A percentile compares a stretch with the other conserved stretches of the same genome.
phyloP scores from a whole-genome alignment of 2,113 vertebrate genomes.

The Phalacrocorax aristotelis region DNA sequence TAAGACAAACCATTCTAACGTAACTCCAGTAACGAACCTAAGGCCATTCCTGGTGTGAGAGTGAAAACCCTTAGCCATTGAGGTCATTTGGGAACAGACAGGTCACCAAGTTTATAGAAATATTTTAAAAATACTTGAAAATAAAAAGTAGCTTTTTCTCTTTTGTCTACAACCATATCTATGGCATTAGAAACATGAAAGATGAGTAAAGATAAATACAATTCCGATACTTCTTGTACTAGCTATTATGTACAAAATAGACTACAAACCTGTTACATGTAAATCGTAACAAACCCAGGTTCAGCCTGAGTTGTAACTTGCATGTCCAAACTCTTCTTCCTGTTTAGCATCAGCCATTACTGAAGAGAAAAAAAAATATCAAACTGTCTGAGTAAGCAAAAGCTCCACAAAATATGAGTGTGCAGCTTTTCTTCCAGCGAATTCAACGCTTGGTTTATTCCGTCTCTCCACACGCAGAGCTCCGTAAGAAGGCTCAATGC shows the following conservation, averaged over 20 bases:
- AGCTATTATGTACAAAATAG: not conserved
- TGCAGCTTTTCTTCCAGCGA: not conserved
- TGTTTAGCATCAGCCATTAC: not conserved
- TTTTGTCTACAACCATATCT: not conserved
- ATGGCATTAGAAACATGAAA: not conserved
- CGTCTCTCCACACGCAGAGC: not conserved
- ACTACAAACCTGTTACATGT: not conserved
- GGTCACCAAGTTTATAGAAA: not conserved
- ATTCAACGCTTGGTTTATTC: not conserved
- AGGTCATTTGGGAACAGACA: not conserved
- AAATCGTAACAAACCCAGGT: not conserved
- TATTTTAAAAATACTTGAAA: not conserved
- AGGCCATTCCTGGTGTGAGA: not conserved
- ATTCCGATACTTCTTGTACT: not conserved
- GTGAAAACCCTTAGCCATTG: not conserved
- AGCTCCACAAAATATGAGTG: not conserved
- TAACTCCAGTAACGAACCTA: not conserved
- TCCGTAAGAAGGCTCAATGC: not conserved
- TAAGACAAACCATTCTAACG: not conserved
- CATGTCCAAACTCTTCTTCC: not conserved
- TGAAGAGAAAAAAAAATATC: not conserved
- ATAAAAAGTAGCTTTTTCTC: not conserved
- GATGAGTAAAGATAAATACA: not conserved
- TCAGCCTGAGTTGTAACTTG: not conserved
- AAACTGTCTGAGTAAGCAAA: not conserved